Conservation (phyloP, 1,140 invertebrate species). For the Branchinecta lindahli region DNA sequence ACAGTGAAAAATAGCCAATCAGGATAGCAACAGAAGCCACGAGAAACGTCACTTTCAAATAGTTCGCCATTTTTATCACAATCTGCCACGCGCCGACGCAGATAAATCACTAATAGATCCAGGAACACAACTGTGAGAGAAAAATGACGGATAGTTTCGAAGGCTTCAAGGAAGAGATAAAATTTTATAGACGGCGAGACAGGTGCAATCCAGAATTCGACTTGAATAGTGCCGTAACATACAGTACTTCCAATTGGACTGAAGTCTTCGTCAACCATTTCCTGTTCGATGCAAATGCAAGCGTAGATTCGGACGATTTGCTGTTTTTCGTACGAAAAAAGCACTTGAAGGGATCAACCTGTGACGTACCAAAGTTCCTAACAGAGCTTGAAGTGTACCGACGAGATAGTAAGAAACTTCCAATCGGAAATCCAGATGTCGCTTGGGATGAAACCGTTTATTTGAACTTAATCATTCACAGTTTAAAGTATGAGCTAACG, state of each 20-base stretch:
- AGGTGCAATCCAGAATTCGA: conserved; percentile 10
- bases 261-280: conserved; percentile 89
- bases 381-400: conserved; percentile 89
- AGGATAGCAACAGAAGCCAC: no score
- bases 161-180: background rate
- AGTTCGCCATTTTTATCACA: no score
- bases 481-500: conserved; percentile 94
- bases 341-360: conserved; percentile 64
- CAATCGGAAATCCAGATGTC: conserved; percentile 82
- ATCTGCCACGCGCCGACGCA: no score
- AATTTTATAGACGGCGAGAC: conserved; percentile 8
- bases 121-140: background rate
- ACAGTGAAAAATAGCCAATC: no score
- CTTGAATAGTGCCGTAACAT: background rate
- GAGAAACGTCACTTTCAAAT: no score
- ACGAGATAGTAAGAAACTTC: conserved; percentile 88
- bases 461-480: conserved; percentile 93
- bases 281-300: conserved; percentile 64
- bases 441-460: conserved; percentile 99
- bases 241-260: conserved; percentile 51
- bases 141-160: background rate
- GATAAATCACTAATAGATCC: no score
- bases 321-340: conserved; percentile 89
- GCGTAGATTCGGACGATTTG: conserved; percentile 82
- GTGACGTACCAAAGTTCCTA: conserved; percentile 48